These are phyloP conservation scores for Drosophila neoperkinsi DNA, from an alignment of 2,888 invertebrate genomes.

Conservation along the genomic window DNA sequence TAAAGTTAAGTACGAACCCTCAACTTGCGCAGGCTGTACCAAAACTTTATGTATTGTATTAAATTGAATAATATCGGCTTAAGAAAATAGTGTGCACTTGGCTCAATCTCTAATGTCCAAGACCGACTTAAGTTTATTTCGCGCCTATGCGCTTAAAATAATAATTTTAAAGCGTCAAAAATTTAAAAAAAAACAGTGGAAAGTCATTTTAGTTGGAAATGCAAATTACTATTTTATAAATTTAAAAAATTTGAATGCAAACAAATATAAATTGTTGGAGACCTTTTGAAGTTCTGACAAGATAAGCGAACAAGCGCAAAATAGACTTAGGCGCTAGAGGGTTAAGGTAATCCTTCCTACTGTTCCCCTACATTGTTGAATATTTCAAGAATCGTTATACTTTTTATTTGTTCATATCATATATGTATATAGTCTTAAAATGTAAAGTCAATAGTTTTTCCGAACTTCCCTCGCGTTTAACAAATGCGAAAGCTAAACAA, in stretches of 20 bases:
- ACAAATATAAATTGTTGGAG: neutral
- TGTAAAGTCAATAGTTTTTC: neutral
- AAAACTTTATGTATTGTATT: constrained; percentile 2
- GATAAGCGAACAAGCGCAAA: neutral
- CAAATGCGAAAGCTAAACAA: constrained; percentile 17
- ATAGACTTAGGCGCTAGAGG: neutral
- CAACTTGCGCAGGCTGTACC: constrained; percentile 19
- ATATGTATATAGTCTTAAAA: too few relatives aligned
- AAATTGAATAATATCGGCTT: neutral
- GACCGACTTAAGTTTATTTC: too few relatives aligned
- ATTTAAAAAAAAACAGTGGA: neutral
- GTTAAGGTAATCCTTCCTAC: neutral
- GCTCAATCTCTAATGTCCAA: neutral
- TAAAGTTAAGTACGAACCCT: constrained; percentile 5
- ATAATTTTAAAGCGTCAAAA: neutral
- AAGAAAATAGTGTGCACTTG: neutral
- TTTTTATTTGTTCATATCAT: neutral
- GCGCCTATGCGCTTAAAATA: neutral
- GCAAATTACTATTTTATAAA: too few relatives aligned
- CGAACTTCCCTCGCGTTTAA: constrained; percentile 28
- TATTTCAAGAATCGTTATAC: too few relatives aligned
- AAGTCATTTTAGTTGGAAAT: neutral
- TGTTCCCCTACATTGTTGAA: too few relatives aligned
- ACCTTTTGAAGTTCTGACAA: neutral
- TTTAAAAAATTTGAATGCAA: neutral